Percentiles rank a stretch among this genome's conserved stretches.
Evolutionary conservation across 1,140 invertebrate species (phyloP).

Genomic region (Onthophagus taurus): DNA sequence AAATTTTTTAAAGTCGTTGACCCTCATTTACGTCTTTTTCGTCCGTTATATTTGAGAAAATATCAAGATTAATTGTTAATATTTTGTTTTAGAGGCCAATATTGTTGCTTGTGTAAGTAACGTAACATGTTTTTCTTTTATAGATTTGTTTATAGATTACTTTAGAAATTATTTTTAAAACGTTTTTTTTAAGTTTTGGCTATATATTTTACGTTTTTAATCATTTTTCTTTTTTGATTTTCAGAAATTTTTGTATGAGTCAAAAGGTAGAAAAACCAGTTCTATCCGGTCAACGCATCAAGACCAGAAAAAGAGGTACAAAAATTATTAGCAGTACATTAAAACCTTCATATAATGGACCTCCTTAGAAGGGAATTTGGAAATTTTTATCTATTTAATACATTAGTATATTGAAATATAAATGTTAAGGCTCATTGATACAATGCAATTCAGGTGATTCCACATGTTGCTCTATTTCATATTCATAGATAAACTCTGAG

Average conservation of each 20-base stretch:
- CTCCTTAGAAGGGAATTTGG: too few species aligned
- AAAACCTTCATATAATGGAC: too few species aligned
- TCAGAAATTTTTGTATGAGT: slow-evolving; percentile 98
- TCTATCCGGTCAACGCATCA: slow-evolving; percentile 99
- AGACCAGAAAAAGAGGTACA: slow-evolving; percentile 99
- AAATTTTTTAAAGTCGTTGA: slow-evolving; percentile 11
- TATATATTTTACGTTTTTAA: slow-evolving; percentile 37
- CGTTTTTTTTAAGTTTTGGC: neutral
- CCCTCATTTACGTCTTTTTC: slow-evolving; percentile 4
- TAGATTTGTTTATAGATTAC: neutral
- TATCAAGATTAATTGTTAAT: slow-evolving; percentile 9
- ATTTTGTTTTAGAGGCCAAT: slow-evolving; percentile 13
- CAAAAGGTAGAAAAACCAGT: slow-evolving; percentile 99
- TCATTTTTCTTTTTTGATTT: slow-evolving; percentile 36
- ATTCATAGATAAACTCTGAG: too few species aligned
- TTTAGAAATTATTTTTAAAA: neutral
- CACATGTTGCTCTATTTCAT: too few species aligned
- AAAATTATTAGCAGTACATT: too few species aligned
- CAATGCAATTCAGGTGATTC: too few species aligned
- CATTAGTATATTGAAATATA: too few species aligned
- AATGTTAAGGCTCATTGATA: too few species aligned
- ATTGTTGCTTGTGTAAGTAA: slow-evolving; percentile 14
- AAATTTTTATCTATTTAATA: too few species aligned
- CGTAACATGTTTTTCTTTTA: slow-evolving; percentile 5
- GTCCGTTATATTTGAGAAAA: slow-evolving; percentile 10